Evolutionary conservation across 2,113 vertebrate species (phyloP).

Genomic region (Bos indicus): DNA sequence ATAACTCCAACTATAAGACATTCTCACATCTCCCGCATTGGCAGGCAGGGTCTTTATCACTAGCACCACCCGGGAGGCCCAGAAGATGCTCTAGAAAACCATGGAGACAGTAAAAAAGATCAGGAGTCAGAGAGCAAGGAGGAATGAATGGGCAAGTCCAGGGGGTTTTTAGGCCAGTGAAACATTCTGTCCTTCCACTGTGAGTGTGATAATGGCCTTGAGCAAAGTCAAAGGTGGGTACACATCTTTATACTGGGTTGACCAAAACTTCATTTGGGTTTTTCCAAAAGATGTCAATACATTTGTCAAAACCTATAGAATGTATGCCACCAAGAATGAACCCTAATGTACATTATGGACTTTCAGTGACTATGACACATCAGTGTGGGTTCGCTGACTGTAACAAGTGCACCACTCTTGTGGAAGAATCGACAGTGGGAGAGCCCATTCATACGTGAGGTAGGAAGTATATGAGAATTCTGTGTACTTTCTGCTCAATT

Average conservation of each 20-base stretch:
- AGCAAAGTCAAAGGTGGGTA: too few species aligned
- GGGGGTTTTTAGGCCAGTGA: neutral
- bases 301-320: neutral
- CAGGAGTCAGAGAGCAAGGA: neutral
- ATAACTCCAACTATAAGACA: neutral
- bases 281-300: neutral
- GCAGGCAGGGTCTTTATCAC: neutral
- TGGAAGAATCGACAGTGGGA: fast-evolving
- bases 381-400: neutral
- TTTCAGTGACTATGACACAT: neutral
- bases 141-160: neutral
- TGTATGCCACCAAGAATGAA: neutral
- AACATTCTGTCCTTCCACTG: neutral
- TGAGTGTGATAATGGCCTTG: too few species aligned
- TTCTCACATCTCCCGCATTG: neutral
- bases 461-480: neutral
- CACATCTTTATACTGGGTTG: neutral
- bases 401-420: neutral
- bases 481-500: neutral
- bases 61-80: neutral
- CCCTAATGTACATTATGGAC: neutral
- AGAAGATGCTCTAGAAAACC: neutral
- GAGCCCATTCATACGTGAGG: fast-evolving
- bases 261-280: neutral
- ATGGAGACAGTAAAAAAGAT: neutral